Base-by-base conservation (phyloP, 1,140 invertebrate genomes). In the Temnothorax curvispinosus region DNA sequence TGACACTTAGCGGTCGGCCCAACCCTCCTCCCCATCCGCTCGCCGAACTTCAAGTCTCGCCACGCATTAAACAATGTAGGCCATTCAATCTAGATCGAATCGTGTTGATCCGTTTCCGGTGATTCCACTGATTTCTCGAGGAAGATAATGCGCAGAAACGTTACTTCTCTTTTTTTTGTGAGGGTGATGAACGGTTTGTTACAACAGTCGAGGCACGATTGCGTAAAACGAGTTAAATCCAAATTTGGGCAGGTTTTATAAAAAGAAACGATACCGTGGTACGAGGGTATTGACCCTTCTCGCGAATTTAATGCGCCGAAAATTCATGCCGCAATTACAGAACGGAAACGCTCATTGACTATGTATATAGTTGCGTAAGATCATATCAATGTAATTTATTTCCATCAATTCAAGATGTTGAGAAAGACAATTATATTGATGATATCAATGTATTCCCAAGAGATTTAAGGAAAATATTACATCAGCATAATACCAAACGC, bases 21-120 rank as follows among this genome's bases (percentile, higher is more conserved):
- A 27, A 47, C 27, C 80, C 56, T 67, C 18, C 18, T 64, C 8
- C 21, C 64, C 27, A 74, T 60, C n/a, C 52, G 13, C 3, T 27
- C 11, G 27, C 38, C 41, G 41, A 84, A 84, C 69, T 84, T 84
- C n/a, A 69, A 74, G 54, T 84, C 69, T 74, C 69, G 54, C 41
- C 69, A 18, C 21, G 38, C 56, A 32, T 11, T 5, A 41, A 11
- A 81, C 41, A 38, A 84, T 84, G 41, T 84, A 13, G 50, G 54
- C 27, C 67, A 54, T 27, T 18, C 65, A 54, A 74, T 82, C 41
- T 84, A 84, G 54, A 84, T 74, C 69, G n/a, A 60, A 50, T 47
- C 41, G 11, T 35, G 15, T 69, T 18, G 41, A 41, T 54, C 52
- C 52, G 13, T 74, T 81, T 62, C 35, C 50, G 7, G 35, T n/a